These are phyloP conservation scores for Myotis vivesi DNA, from an alignment of 2,797 vertebrate species.

Conservation along the genomic window DNA sequence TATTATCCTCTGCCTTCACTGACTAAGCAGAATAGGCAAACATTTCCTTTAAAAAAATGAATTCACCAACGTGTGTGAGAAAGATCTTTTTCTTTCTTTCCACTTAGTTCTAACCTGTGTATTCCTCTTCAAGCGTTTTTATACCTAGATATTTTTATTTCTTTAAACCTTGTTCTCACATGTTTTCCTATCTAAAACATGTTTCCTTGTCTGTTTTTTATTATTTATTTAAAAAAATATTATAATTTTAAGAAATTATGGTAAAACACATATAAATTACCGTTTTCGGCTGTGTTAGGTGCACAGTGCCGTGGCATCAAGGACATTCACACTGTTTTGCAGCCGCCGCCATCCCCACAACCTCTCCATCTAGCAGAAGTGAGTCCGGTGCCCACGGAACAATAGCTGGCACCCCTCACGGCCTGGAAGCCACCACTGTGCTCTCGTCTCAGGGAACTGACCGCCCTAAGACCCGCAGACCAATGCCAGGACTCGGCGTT, in stretches of 20 bases:
- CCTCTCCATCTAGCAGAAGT: not conserved
- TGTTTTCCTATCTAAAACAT: not conserved
- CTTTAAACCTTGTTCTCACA: not conserved
- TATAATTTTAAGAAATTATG: not conserved
- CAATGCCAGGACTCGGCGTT: not conserved
- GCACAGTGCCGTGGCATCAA: not conserved
- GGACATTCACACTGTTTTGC: not conserved
- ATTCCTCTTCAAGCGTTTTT: not conserved
- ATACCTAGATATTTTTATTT: conserved; percentile 19
- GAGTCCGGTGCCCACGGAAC: not conserved
- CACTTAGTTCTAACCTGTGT: not conserved
- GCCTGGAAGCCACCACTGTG: not conserved
- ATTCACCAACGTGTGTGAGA: not conserved
- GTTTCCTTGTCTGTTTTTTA: not conserved
- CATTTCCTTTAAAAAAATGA: not conserved
- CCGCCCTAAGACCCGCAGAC: not conserved
- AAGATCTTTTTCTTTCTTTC: not conserved
- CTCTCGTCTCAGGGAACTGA: not conserved
- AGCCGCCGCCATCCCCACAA: fast-evolving
- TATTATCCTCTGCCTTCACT: not conserved
- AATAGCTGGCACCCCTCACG: not conserved
- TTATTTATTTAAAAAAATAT: not conserved
- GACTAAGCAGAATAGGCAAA: not conserved
- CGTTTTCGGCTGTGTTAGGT: not conserved
- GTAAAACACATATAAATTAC: not conserved